These are phyloP conservation scores for Elymnias hypermnestra DNA, from an alignment of 1,140 invertebrate genomes.

Conservation along the genomic window DNA sequence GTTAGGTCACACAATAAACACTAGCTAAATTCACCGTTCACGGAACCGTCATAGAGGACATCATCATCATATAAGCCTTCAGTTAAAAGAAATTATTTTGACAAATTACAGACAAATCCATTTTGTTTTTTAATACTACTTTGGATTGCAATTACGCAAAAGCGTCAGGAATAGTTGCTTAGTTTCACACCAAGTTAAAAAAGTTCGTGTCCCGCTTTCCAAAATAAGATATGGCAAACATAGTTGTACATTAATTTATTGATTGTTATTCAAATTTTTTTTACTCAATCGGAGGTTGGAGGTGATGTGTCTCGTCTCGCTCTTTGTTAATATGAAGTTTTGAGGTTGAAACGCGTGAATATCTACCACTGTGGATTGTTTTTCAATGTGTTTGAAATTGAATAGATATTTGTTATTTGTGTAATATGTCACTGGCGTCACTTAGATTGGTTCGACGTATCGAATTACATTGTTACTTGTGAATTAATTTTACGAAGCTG, in stretches of 20 bases:
- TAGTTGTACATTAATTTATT: constrained; percentile 69
- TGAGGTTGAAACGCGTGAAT: constrained; percentile 39
- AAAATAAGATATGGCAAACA: background rate
- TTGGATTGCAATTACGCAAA: no score
- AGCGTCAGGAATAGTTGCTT: no score
- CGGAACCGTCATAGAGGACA: no score
- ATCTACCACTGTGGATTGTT: constrained; percentile 50
- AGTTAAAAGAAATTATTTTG: no score
- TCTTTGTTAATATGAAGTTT: constrained; percentile 51
- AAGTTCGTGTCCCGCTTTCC: background rate
- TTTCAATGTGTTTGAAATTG: constrained; percentile 32
- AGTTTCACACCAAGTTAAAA: no score
- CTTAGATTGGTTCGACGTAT: constrained; percentile 41
- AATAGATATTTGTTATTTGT: constrained; percentile 31
- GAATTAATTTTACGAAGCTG: constrained; percentile 17
- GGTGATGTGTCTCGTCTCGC: constrained; percentile 56
- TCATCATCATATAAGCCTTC: no score
- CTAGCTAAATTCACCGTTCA: no score
- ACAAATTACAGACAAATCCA: no score
- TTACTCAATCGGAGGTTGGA: constrained; percentile 70
- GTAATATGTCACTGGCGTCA: constrained; percentile 34
- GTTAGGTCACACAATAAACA: no score
- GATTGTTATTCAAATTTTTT: constrained; percentile 74
- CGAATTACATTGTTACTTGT: constrained; percentile 39
- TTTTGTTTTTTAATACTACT: no score